phyloP scores from a whole-genome alignment of 2,113 vertebrate genomes.

The Lepisosteus oculatus region DNA sequence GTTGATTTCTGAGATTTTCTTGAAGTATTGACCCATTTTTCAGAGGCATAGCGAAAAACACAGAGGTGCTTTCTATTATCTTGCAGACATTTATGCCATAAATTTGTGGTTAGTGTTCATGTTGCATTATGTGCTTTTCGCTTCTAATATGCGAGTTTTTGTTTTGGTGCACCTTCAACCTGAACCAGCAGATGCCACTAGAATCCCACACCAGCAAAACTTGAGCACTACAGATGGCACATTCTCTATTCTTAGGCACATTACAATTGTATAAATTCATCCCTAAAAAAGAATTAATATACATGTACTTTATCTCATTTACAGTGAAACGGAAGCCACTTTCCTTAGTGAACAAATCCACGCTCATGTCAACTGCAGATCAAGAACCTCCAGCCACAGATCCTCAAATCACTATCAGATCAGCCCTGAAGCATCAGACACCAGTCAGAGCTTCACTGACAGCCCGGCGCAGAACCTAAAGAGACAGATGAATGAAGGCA shows the following conservation, averaged over 20 bases:
- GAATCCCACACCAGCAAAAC: no score
- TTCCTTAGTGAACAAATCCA: slow-evolving; percentile 52
- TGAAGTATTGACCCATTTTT: no score
- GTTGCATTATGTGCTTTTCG: no score
- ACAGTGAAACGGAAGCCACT: slow-evolving; percentile 60
- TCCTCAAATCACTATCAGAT: background rate
- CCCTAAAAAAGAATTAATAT: background rate
- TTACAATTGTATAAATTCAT: background rate
- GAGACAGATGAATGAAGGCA: slow-evolving; percentile 38
- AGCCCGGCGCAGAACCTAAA: slow-evolving; percentile 31
- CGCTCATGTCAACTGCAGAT: slow-evolving; percentile 14
- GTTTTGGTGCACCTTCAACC: no score
- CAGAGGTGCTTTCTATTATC: no score
- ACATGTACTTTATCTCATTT: background rate
- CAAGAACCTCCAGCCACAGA: slow-evolving; percentile 20
- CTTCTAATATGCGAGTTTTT: no score
- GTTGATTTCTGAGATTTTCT: background rate
- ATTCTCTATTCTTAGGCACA: background rate
- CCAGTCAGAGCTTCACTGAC: slow-evolving; percentile 13
- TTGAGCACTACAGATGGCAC: background rate
- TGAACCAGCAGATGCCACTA: no score
- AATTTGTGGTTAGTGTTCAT: no score
- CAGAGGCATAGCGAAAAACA: no score
- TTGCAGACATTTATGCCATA: no score
- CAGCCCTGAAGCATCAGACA: slow-evolving; percentile 23